phyloP scores from a whole-genome alignment of 2,888 invertebrate genomes.

The Itoplectis maculator region DNA sequence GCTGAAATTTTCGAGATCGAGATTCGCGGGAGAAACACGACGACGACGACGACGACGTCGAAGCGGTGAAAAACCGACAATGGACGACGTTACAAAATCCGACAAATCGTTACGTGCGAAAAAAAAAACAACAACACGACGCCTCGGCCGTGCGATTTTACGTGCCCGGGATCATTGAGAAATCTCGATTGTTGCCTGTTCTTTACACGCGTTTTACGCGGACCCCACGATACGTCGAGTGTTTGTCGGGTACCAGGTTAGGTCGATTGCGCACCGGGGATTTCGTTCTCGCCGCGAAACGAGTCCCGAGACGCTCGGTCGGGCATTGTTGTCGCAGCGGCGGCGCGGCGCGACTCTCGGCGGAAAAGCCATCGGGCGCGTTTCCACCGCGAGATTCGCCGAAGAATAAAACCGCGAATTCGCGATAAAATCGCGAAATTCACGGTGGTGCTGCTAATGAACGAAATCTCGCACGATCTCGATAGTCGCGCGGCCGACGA shows the following conservation, averaged over 20 bases:
- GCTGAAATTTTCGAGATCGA: constrained; percentile 52
- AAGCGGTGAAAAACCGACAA: constrained; percentile 52
- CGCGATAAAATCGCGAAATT: too few relatives aligned
- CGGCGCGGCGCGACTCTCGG: not conserved
- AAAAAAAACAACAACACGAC: too few relatives aligned
- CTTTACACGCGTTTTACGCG: not conserved
- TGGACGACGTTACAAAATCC: constrained; percentile 66
- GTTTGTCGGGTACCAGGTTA: constrained; percentile 28
- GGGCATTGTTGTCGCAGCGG: constrained; percentile 59
- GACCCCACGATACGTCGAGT: constrained; percentile 8
- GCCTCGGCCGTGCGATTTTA: not conserved
- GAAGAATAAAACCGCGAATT: constrained; percentile 70
- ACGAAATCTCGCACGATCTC: constrained; percentile 71
- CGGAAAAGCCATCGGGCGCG: constrained; percentile 55
- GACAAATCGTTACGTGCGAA: constrained; percentile 70
- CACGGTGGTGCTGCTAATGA: constrained; percentile 78
- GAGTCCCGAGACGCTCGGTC: constrained; percentile 55
- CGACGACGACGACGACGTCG: too few relatives aligned
- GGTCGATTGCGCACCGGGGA: constrained; percentile 47
- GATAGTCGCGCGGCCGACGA: not conserved
- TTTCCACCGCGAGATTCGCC: not conserved
- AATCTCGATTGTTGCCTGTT: constrained; percentile 64
- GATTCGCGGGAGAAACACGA: constrained; percentile 28
- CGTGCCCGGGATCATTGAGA: constrained; percentile 64
- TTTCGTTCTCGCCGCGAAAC: constrained; percentile 49